Evolutionary conservation across 2,888 invertebrate genomes (phyloP).

Genomic region (Ischnura elegans): DNA sequence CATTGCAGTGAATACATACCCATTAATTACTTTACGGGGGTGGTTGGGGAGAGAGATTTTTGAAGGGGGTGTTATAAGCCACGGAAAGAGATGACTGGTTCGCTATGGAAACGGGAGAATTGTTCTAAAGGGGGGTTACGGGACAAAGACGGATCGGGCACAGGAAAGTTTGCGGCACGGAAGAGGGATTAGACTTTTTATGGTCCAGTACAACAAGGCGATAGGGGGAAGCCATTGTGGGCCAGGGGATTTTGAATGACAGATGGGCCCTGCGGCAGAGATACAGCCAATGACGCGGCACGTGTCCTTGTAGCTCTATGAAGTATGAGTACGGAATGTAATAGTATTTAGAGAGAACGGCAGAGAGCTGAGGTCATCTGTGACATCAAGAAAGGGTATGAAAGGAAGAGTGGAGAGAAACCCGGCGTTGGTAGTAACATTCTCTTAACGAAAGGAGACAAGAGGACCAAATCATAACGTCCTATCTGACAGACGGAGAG

Average conservation of each 20-base stretch:
- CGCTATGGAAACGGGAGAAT: neutral
- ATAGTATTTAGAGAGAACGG: neutral
- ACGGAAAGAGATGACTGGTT: neutral
- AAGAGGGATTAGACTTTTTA: neutral
- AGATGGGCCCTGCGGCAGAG: neutral
- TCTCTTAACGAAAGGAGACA: no score
- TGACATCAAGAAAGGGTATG: neutral
- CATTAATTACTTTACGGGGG: conserved; percentile 3
- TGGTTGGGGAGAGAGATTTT: neutral
- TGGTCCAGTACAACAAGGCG: neutral
- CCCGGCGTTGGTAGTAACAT: no score
- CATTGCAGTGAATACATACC: conserved; percentile 29
- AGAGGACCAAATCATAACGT: no score
- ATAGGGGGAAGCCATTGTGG: neutral
- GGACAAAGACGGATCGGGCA: no score
- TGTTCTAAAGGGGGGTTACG: neutral
- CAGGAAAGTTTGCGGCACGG: neutral
- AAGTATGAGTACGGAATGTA: neutral
- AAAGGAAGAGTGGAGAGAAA: neutral
- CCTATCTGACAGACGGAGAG: no score
- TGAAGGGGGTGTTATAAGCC: no score
- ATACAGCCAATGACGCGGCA: neutral
- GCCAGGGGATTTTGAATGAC: neutral
- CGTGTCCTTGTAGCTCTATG: neutral
- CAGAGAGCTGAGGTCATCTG: neutral